Conservation (phyloP, 2,113 vertebrate species). For the Stigmatopora argus region DNA sequence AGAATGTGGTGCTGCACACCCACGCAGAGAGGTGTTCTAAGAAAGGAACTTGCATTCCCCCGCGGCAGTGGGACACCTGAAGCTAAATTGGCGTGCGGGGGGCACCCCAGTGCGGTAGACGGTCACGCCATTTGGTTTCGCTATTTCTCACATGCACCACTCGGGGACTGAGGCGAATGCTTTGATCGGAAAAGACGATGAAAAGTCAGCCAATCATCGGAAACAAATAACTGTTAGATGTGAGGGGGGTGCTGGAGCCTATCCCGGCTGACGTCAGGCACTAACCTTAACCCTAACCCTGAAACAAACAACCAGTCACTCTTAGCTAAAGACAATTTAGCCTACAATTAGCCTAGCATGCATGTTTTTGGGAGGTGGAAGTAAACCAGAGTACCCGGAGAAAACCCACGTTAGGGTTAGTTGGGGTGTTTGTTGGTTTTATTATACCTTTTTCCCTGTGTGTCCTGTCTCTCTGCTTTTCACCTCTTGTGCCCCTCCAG, state of each 20-base stretch:
- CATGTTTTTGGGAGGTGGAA: no score
- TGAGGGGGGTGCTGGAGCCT: slow-evolving; percentile 20
- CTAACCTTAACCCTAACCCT: no score
- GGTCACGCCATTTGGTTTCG: slow-evolving; percentile 53
- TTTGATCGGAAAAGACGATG: slow-evolving; percentile 54
- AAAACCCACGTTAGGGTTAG: no score
- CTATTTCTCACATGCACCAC: slow-evolving; percentile 54
- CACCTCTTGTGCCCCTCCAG: no score
- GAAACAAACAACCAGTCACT: no score
- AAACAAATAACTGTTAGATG: slow-evolving; percentile 49
- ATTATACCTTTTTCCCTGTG: no score
- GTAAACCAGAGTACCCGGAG: no score
- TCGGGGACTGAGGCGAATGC: slow-evolving; percentile 35
- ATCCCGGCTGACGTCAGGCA: no score
- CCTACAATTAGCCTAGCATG: no score
- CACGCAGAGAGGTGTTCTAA: slow-evolving; percentile 53
- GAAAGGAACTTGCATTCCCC: slow-evolving; percentile 52
- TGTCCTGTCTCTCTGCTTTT: no score
- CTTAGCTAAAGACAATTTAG: no score
- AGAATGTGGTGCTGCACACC: slow-evolving; percentile 22
- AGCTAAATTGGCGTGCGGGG: slow-evolving; percentile 31
- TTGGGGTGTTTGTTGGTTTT: no score
- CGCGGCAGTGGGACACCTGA: slow-evolving; percentile 43
- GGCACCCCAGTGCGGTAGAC: slow-evolving; percentile 22
- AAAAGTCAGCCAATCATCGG: slow-evolving; percentile 25